Base-by-base conservation (phyloP, 2,888 invertebrate genomes). In the Prosopocoilus inquinatus region DNA sequence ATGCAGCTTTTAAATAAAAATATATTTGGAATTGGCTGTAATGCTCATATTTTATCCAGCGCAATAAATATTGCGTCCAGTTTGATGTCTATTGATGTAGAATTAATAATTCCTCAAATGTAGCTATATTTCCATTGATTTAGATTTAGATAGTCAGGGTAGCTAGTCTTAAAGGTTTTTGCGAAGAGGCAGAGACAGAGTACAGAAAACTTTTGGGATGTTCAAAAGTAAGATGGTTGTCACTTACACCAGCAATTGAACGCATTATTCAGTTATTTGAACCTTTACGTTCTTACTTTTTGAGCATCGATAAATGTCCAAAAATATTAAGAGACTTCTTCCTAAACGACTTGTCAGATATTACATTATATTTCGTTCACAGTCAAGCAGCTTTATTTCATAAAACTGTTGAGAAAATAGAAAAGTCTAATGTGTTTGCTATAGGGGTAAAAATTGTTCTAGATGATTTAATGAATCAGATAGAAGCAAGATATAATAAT, bases 351-450 rank as follows among this genome's bases (percentile, higher is more conserved):
- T n/a, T n/a, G n/a, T n/a, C n/a, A n/a, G n/a, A n/a, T n/a, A n/a
- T n/a, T n/a, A n/a, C n/a, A n/a, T n/a, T n/a, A n/a, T n/a, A 43
- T 63, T 67, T 69, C 64, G 53, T 67, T 44, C 62, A 65, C 47
- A 63, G 55, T 53, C 61, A 64, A 55, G 65, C 63, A 46, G 55
- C 57, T 47, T 54, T 64, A 39, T 64, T 65, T 59, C 58, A 64
- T 58, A n/a, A n/a, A n/a, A n/a, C n/a, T n/a, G n/a, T n/a, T n/a
- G n/a, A n/a, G n/a, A n/a, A n/a, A n/a, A n/a, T n/a, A n/a, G n/a
- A n/a, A n/a, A n/a, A n/a, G n/a, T n/a, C n/a, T n/a, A n/a, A n/a
- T n/a, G n/a, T n/a, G n/a, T n/a, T n/a, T n/a, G n/a, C n/a, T n/a
- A n/a, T n/a, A n/a, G n/a, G n/a, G n/a, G n/a, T n/a, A n/a, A n/a